Evolutionary conservation across 2,797 vertebrate genomes (phyloP).

Genomic region (Gambusia yucatana): DNA sequence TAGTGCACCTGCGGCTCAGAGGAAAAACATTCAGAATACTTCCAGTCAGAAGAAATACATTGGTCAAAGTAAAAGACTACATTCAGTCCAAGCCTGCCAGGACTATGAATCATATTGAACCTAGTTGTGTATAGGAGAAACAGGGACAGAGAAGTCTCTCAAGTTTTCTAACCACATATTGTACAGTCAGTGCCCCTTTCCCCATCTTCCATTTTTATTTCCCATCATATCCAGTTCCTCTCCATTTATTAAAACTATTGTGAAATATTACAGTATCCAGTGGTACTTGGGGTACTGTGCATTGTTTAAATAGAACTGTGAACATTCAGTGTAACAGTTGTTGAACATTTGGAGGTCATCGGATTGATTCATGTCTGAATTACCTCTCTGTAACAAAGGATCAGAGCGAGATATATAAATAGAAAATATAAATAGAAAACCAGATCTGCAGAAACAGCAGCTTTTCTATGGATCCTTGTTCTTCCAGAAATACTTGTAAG

Average conservation of each 20-base stretch:
- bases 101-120: background rate
- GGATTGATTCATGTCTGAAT: background rate
- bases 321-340: background rate
- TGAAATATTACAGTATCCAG: background rate
- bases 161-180: background rate
- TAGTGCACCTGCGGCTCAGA: background rate
- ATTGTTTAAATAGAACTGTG: background rate
- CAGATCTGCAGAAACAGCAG: constrained; percentile 53
- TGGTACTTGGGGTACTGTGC: background rate
- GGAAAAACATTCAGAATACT: background rate
- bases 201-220: background rate
- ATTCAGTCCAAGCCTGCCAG: background rate
- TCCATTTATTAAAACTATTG: background rate
- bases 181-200: background rate
- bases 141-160: background rate
- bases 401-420: constrained; percentile 33
- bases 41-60: background rate
- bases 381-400: background rate
- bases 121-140: background rate
- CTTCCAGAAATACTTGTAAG: constrained; percentile 71
- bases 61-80: background rate
- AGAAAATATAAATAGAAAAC: constrained; percentile 36
- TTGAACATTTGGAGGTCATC: background rate
- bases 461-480: constrained; percentile 48
- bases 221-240: background rate